phyloP scores from a whole-genome alignment of 2,113 vertebrate genomes.

The Mirounga angustirostris region DNA sequence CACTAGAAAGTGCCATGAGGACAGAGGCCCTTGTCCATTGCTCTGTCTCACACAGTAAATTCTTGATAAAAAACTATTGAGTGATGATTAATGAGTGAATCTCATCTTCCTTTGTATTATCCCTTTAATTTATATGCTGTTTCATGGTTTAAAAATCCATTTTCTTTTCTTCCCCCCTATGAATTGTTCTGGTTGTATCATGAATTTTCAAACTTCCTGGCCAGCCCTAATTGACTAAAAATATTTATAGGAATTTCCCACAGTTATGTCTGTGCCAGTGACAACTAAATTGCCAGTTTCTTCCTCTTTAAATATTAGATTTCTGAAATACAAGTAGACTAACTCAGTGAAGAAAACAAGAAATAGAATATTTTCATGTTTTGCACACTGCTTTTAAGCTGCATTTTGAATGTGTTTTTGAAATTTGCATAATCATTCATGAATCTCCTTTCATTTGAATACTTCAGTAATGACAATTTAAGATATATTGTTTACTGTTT shows the following conservation, averaged over 20 bases:
- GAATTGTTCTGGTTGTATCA: slow-evolving; percentile 54
- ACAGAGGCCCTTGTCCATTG: neutral
- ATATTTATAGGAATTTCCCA: slow-evolving; percentile 72
- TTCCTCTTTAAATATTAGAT: slow-evolving; percentile 77
- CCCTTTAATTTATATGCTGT: neutral
- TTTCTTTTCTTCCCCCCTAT: slow-evolving; percentile 25
- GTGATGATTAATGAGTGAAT: slow-evolving; percentile 12
- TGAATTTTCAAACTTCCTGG: slow-evolving; percentile 61
- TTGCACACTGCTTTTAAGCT: slow-evolving; percentile 58
- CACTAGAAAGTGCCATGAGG: neutral
- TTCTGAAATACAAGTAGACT: slow-evolving; percentile 75
- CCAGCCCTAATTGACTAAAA: slow-evolving; percentile 66
- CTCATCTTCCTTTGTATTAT: neutral
- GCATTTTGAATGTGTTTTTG: slow-evolving; percentile 69
- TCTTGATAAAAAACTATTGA: slow-evolving; percentile 14
- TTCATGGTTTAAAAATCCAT: slow-evolving; percentile 32
- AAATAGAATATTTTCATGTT: slow-evolving; percentile 70
- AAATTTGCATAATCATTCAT: slow-evolving; percentile 80
- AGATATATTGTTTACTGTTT: slow-evolving; percentile 72
- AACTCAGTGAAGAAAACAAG: slow-evolving; percentile 71
- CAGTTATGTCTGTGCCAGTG: slow-evolving; percentile 57
- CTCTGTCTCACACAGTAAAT: neutral
- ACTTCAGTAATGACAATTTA: slow-evolving; percentile 71
- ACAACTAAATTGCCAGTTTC: slow-evolving; percentile 74
- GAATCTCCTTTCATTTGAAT: slow-evolving; percentile 74